Percentiles rank a stretch among this genome's conserved stretches.
Conservation (phyloP, 2,888 invertebrate genomes). For the Sarcophaga rosellei region DNA sequence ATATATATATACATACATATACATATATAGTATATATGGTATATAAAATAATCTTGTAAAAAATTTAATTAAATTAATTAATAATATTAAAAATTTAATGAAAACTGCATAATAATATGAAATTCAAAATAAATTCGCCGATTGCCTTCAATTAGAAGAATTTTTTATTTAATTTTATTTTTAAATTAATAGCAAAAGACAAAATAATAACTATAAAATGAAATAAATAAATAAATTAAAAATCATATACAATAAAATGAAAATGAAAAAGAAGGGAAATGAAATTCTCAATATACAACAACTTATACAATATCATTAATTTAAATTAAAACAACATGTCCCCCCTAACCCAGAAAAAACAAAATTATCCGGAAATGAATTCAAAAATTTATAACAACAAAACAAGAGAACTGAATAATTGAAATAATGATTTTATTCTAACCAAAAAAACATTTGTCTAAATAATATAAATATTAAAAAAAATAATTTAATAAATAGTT, state of each 20-base stretch:
- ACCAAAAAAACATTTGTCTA: slow-evolving; percentile 41
- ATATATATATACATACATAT: no score
- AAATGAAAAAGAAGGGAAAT: slow-evolving; percentile 23
- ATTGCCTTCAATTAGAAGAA: slow-evolving; percentile 82
- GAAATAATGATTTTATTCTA: slow-evolving; percentile 68
- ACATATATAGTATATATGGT: slow-evolving; percentile 9
- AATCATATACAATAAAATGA: slow-evolving; percentile 58
- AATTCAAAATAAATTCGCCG: slow-evolving; percentile 81
- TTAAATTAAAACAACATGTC: slow-evolving; percentile 12
- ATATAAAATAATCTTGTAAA: slow-evolving; percentile 52
- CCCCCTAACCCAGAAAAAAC: not conserved
- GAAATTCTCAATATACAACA: slow-evolving; percentile 65
- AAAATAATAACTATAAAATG: slow-evolving; percentile 61
- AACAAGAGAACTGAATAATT: slow-evolving; percentile 69
- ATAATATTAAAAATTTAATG: slow-evolving; percentile 56
- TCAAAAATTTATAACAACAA: slow-evolving; percentile 48
- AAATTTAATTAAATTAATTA: slow-evolving; percentile 52
- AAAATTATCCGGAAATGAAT: slow-evolving; percentile 45
- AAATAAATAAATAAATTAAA: slow-evolving; percentile 54
- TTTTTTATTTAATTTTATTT: slow-evolving; percentile 78
- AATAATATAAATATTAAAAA: slow-evolving; percentile 53
- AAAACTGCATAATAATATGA: slow-evolving; percentile 77
- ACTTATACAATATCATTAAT: slow-evolving; percentile 66
- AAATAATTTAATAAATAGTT: slow-evolving; percentile 61
- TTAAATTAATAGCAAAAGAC: slow-evolving; percentile 72